Evolutionary conservation across 2,888 invertebrate species (phyloP).

Genomic region (Drosophila villosipedis): DNA sequence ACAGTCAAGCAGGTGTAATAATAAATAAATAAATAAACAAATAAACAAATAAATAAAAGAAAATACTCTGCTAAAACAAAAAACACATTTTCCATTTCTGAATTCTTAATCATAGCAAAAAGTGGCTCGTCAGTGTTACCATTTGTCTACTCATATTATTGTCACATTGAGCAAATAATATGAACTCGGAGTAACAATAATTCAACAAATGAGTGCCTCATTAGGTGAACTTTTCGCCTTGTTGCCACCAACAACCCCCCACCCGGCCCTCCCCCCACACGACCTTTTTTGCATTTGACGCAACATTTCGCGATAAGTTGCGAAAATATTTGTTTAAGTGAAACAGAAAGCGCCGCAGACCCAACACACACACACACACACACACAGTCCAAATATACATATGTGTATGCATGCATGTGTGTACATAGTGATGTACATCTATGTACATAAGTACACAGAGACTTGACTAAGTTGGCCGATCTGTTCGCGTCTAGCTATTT

Average conservation of each 20-base stretch:
- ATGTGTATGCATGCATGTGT: neutral
- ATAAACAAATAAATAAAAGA: neutral
- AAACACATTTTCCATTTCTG: neutral
- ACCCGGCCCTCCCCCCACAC: neutral
- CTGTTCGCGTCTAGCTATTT: slow-evolving; percentile 9
- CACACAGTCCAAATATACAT: neutral
- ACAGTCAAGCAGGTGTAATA: neutral
- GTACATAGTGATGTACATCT: neutral
- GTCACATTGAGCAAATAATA: slow-evolving; percentile 27
- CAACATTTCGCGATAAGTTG: slow-evolving; percentile 73
- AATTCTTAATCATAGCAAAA: neutral
- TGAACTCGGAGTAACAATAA: neutral
- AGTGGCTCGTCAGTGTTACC: neutral
- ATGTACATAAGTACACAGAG: neutral
- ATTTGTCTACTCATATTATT: slow-evolving; percentile 1
- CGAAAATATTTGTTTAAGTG: slow-evolving; percentile 73
- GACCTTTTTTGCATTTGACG: slow-evolving; percentile 59
- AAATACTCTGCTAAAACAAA: neutral
- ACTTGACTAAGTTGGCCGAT: neutral
- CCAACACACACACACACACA: slow-evolving; percentile 2
- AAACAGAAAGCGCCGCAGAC: slow-evolving; percentile 71
- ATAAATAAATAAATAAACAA: neutral
- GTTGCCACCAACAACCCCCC: neutral
- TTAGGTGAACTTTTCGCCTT: slow-evolving; percentile 37
- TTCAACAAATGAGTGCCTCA: slow-evolving; percentile 45